These are phyloP conservation scores for Notarius lentiginosus DNA, from an alignment of 2,113 vertebrate genomes.

Conservation along the genomic window DNA sequence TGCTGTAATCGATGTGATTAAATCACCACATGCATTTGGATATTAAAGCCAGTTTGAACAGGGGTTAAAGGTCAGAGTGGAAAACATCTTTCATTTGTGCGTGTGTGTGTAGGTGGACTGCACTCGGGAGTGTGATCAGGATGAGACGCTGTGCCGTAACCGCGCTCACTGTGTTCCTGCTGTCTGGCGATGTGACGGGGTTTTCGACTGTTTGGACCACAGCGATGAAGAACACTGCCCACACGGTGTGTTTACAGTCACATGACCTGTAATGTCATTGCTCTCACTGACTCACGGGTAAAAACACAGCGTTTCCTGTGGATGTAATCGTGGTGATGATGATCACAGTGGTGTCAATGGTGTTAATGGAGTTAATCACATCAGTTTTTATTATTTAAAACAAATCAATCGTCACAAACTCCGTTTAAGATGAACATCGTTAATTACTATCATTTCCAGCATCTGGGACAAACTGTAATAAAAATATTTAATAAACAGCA, in stretches of 20 bases:
- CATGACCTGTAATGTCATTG: neutral
- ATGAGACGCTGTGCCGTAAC: constrained; percentile 81
- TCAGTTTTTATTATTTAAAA: too few relatives aligned
- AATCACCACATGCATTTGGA: neutral
- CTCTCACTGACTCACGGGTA: neutral
- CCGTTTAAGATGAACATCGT: too few relatives aligned
- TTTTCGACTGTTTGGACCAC: constrained; percentile 81
- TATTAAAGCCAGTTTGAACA: neutral
- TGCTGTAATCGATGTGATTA: neutral
- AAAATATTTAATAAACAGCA: too few relatives aligned
- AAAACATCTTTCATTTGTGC: neutral
- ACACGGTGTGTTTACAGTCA: constrained; percentile 63
- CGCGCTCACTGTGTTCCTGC: constrained; percentile 81
- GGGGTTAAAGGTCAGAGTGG: neutral
- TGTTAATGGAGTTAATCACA: too few relatives aligned
- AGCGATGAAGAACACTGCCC: constrained; percentile 83
- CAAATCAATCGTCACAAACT: too few relatives aligned
- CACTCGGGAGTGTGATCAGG: constrained; percentile 78
- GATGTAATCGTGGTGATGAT: neutral
- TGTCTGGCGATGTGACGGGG: constrained; percentile 81
- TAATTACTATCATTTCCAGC: too few relatives aligned
- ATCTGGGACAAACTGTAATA: too few relatives aligned
- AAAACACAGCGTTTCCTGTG: neutral
- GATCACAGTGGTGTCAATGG: neutral
- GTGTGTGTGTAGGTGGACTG: constrained; percentile 75